Percentiles rank a stretch among this genome's conserved stretches.
Evolutionary conservation across 2,888 invertebrate species (phyloP).

Genomic region (Melikaiella ostensackeni): DNA sequence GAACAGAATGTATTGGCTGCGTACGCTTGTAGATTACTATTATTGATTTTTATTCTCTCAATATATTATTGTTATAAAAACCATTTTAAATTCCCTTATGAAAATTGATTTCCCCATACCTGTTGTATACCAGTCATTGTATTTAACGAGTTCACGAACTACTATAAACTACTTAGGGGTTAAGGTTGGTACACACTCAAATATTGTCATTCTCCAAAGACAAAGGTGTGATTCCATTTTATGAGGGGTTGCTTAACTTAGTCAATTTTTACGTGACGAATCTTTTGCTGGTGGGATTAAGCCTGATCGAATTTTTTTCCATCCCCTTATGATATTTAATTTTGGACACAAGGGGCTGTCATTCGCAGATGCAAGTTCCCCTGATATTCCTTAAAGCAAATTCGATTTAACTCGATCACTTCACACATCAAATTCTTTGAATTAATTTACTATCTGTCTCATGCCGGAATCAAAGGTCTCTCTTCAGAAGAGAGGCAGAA

Average conservation of each 20-base stretch:
- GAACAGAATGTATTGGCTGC: too few relatives aligned
- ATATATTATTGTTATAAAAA: too few relatives aligned
- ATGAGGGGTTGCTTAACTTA: background rate
- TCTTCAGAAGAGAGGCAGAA: conserved; percentile 38
- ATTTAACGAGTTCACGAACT: background rate
- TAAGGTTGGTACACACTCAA: background rate
- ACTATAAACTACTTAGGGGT: background rate
- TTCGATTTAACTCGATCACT: conserved; percentile 26
- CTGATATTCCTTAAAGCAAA: background rate
- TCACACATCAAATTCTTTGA: conserved; percentile 54
- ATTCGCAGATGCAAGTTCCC: background rate
- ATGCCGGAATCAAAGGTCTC: conserved; percentile 47
- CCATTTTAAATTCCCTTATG: too few relatives aligned
- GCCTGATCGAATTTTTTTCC: background rate
- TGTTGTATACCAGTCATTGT: background rate
- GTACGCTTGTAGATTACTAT: too few relatives aligned
- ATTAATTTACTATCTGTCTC: conserved; percentile 55
- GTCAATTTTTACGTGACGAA: conserved; percentile 4
- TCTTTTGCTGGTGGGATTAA: background rate
- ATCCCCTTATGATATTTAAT: background rate
- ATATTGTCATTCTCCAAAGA: background rate
- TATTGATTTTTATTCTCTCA: too few relatives aligned
- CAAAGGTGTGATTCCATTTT: background rate
- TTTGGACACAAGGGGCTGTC: background rate
- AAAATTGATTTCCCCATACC: background rate